A percentile compares a stretch with the other conserved stretches of the same genome.
phyloP scores from a whole-genome alignment of 2,888 invertebrate species.

The Pseudeuparius sepicola region DNA sequence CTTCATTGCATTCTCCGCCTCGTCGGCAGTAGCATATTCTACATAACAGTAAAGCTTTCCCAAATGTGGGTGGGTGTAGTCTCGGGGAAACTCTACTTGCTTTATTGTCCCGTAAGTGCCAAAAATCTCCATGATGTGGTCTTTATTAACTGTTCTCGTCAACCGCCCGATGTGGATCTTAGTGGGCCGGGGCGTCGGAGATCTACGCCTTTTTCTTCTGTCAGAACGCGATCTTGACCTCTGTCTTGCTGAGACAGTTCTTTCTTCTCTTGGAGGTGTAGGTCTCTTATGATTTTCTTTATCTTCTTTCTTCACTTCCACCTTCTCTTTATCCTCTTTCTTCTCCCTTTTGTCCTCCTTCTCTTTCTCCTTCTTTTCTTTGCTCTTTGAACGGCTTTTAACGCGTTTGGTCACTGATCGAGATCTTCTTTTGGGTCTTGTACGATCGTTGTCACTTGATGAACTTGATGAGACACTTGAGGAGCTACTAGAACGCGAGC shows the following conservation, averaged over 20 bases:
- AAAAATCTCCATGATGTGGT: constrained; percentile 86
- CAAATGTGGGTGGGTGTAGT: constrained; percentile 77
- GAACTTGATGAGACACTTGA: constrained; percentile 55
- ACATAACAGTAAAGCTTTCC: constrained; percentile 94
- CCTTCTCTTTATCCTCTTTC: constrained; percentile 37
- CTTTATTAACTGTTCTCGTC: constrained; percentile 85
- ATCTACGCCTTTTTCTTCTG: constrained; percentile 66
- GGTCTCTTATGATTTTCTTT: constrained; percentile 31
- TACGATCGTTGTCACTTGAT: constrained; percentile 54
- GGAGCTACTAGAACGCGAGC: constrained; percentile 42
- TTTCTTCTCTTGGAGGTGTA: constrained; percentile 28
- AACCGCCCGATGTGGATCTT: constrained; percentile 91
- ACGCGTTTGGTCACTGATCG: constrained; percentile 31
- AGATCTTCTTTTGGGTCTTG: constrained; percentile 53
- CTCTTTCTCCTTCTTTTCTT: constrained; percentile 35
- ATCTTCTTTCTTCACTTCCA: constrained; percentile 31
- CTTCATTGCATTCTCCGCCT: constrained; percentile 97
- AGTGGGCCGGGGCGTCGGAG: constrained; percentile 82
- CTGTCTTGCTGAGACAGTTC: too few species aligned
- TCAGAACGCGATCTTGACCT: constrained; percentile 55
- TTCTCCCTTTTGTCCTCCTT: constrained; percentile 36
- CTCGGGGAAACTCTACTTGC: constrained; percentile 79
- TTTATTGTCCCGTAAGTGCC: constrained; percentile 81
- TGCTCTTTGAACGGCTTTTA: constrained; percentile 22
- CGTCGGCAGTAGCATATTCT: constrained; percentile 86